Evolutionary conservation across 2,888 invertebrate genomes (phyloP), one percentile per base, ranked within the genome.

Genomic region (Eristalis pertinax): DNA sequence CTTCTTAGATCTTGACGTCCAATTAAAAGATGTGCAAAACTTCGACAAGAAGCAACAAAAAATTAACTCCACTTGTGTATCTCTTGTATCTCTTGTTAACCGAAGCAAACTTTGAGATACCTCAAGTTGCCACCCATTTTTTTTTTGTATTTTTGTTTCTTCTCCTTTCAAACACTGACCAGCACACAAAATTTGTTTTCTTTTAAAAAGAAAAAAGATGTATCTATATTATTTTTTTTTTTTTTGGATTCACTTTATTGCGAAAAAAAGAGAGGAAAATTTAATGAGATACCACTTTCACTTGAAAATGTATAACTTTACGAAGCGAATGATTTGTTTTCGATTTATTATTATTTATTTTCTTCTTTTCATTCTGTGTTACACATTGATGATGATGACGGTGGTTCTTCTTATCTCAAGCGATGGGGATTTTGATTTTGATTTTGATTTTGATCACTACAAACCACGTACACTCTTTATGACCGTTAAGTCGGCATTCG

Each of bases 1-100:
- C 89, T 89, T 88, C 89, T 38, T 32, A 32, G 7, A 32, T 38
- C 72, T 89, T 88, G 72, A 84, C 77, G 70, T 73, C 76, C 80
- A 86, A 85, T 80, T 85, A 83, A 73, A 68, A 77, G 67, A 63
- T 60, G 72, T 62, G 22, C 29, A 75, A 35, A 60, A 22, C 43
- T 38, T 56, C 24, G 38, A 22, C 56, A 11, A 58, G 58, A 67
- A 58, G 35, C 22, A 24, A 60, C 4, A 26, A 26, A 60, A 38
- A 41, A n/a, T 24, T 43, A n/a, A 68, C 15, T 68, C 13, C 43
- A 43, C 26, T 64, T 32, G 19, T 35, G 26, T 63, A 26, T 32
- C 29, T 29, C 22, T 24, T 62, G 62, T 26, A 62, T 64, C 35
- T 56, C 56, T 70, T 78, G 41, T 62, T 72, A 32, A 64, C 63